phyloP scores from a whole-genome alignment of 2,113 vertebrate genomes.

The Oreotrochilus melanogaster region DNA sequence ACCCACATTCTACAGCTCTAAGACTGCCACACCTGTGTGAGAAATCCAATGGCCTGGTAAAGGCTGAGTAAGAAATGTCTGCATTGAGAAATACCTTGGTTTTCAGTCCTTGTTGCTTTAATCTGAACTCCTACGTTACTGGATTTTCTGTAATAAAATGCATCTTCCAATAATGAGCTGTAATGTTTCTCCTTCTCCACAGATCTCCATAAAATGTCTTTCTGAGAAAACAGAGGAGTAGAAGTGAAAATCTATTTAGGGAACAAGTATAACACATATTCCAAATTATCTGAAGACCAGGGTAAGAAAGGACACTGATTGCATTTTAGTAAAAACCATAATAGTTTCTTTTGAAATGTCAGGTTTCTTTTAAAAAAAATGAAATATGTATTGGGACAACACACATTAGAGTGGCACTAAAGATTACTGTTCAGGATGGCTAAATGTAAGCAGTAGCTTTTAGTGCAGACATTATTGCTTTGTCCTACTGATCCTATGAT shows the following conservation, averaged over 20 bases:
- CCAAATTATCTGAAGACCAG: not conserved
- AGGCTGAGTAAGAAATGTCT: not conserved
- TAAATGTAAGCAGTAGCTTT: not conserved
- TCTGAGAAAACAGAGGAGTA: not conserved
- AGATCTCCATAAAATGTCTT: not conserved
- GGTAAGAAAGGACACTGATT: not conserved
- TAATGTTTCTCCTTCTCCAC: not conserved
- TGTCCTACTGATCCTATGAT: not conserved
- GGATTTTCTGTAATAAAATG: not conserved
- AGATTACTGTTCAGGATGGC: not conserved
- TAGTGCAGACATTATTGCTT: not conserved
- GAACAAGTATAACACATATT: not conserved
- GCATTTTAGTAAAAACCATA: not conserved
- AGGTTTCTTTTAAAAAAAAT: not conserved
- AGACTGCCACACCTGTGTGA: not conserved
- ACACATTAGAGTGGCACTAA: not conserved
- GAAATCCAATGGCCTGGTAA: not conserved
- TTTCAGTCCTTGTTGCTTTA: not conserved
- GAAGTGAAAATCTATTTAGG: slow-evolving; percentile 9
- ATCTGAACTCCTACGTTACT: not conserved
- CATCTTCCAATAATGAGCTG: not conserved
- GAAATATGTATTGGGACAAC: not conserved
- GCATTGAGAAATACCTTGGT: not conserved
- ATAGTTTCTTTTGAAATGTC: not conserved
- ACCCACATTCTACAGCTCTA: not conserved